Conservation (phyloP, 2,888 invertebrate genomes). For the Leptopilina myrica region DNA sequence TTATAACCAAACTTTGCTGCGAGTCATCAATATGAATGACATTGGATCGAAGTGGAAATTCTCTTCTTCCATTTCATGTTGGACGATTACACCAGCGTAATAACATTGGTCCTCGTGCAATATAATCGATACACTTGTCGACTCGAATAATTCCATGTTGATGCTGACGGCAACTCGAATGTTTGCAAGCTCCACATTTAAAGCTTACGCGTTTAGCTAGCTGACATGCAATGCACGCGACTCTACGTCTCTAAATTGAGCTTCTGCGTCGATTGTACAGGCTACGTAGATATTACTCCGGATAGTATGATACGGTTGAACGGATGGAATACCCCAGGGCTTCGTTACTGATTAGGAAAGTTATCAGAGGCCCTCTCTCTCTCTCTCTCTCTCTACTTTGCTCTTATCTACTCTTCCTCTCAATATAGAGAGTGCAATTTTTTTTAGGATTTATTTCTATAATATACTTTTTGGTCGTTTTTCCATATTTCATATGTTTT, state of each 20-base stretch:
- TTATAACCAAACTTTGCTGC: too few species aligned
- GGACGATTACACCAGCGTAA: constrained; percentile 27
- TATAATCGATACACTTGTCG: constrained; percentile 30
- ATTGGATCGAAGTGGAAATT: constrained; percentile 9
- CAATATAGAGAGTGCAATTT: too few species aligned
- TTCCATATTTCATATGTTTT: too few species aligned
- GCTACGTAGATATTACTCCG: not conserved
- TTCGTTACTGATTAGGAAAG: constrained; percentile 69
- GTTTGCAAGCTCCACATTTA: constrained; percentile 17
- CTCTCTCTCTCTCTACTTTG: constrained; percentile 40
- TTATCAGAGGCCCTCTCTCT: constrained; percentile 61
- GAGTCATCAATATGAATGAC: not conserved
- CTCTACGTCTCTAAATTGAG: constrained; percentile 68
- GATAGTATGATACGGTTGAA: constrained; percentile 61
- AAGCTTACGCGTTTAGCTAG: constrained; percentile 11
- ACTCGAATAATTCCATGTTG: constrained; percentile 19
- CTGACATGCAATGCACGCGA: constrained; percentile 65
- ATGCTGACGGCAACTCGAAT: constrained; percentile 31
- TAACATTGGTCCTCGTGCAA: constrained; percentile 13
- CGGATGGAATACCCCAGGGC: constrained; percentile 65
- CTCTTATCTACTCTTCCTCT: constrained; percentile 44
- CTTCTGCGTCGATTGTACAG: constrained; percentile 64
- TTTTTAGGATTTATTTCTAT: too few species aligned
- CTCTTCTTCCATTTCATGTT: not conserved
- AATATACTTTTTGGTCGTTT: too few species aligned